Conservation (phyloP, 2,888 invertebrate species). For the Limnephilus rhombicus region DNA sequence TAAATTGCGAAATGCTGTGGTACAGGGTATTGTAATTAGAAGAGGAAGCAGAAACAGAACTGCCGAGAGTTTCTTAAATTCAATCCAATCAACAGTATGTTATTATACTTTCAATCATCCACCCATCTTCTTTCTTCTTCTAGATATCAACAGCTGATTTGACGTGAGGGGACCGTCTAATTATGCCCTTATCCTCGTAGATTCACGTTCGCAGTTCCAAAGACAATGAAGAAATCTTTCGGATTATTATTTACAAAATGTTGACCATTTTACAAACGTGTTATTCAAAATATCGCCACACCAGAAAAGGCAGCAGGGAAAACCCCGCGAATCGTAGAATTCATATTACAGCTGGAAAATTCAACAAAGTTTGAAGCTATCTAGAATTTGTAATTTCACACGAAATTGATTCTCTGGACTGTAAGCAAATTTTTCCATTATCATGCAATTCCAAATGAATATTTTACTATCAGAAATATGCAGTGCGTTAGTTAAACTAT, state of each 20-base stretch:
- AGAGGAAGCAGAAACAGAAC: no score
- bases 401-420: not conserved
- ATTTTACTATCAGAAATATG: not conserved
- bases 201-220: not conserved
- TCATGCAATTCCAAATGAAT: not conserved
- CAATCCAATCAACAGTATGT: not conserved
- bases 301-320: not conserved
- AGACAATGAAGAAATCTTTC: not conserved
- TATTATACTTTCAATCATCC: no score
- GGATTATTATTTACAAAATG: not conserved
- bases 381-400: not conserved
- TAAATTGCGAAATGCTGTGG: not conserved
- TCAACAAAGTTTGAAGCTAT: not conserved
- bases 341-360: not conserved
- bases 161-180: not conserved
- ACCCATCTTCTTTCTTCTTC: no score
- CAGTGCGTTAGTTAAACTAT: not conserved
- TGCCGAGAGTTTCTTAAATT: not conserved
- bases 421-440: not conserved
- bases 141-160: not conserved
- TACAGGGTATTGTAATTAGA: no score
- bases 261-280: not conserved
- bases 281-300: not conserved
- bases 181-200: not conserved
- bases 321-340: not conserved